These are phyloP conservation scores for Graptemys geographica DNA, from an alignment of 2,797 vertebrate genomes.

Conservation along the genomic window DNA sequence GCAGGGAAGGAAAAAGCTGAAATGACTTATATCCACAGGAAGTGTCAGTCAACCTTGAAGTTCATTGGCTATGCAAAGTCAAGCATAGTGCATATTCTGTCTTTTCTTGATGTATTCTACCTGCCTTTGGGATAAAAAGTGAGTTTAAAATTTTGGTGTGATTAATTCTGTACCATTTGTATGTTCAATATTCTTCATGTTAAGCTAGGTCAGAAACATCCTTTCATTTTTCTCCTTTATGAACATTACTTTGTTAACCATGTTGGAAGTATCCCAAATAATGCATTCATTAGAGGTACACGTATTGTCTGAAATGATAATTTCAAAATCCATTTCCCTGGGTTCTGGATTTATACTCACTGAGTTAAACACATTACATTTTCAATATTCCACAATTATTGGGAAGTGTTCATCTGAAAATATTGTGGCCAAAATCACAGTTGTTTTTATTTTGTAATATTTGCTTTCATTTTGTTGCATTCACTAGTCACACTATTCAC, in stretches of 20 bases:
- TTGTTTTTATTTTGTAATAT: slow-evolving; percentile 48
- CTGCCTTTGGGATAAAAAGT: slow-evolving; percentile 41
- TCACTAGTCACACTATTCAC: slow-evolving; percentile 1
- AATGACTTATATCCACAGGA: not conserved
- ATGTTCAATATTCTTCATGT: not conserved
- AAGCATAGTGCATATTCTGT: not conserved
- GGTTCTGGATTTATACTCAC: slow-evolving; percentile 54
- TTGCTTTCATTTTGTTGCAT: slow-evolving; percentile 19
- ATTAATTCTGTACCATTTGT: slow-evolving; percentile 41
- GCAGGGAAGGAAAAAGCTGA: not conserved
- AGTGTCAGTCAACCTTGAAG: not conserved
- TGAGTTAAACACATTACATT: slow-evolving; percentile 48
- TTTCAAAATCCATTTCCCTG: slow-evolving; percentile 58
- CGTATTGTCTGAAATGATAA: slow-evolving; percentile 44
- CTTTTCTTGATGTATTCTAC: slow-evolving; percentile 16
- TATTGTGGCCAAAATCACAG: slow-evolving; percentile 6
- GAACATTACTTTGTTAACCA: slow-evolving; percentile 67
- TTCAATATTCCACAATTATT: slow-evolving; percentile 27
- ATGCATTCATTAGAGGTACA: slow-evolving; percentile 62
- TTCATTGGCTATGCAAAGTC: not conserved
- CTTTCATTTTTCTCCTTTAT: slow-evolving; percentile 63
- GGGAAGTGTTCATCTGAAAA: slow-evolving; percentile 51
- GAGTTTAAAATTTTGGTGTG: not conserved
- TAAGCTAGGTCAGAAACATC: slow-evolving; percentile 41
- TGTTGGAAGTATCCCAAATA: slow-evolving; percentile 71